Conservation (phyloP, 2,797 vertebrate genomes). For the Aselliscus stoliczkanus region DNA sequence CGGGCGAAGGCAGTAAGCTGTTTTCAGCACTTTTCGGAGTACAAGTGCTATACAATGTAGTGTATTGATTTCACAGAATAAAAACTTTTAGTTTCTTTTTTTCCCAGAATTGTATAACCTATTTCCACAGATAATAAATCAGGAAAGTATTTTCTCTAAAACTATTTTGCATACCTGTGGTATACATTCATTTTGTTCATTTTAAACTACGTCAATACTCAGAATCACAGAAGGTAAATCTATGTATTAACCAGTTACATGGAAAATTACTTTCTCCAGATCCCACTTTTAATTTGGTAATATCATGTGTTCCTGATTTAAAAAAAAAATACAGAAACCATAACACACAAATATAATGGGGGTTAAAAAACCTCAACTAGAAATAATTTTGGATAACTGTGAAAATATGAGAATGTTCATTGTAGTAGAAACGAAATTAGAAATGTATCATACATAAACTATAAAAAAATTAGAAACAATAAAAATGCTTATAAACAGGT, state of each 20-base stretch:
- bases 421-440: background rate
- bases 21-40: conserved; percentile 75
- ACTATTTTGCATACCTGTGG: conserved; percentile 70
- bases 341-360: background rate
- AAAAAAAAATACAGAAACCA: background rate
- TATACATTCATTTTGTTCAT: conserved; percentile 71
- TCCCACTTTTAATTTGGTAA: conserved; percentile 61
- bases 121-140: conserved; percentile 80
- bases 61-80: conserved; percentile 75
- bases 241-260: conserved; percentile 63
- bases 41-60: conserved; percentile 70
- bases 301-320: conserved; percentile 59
- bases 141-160: conserved; percentile 71
- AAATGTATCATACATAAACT: background rate
- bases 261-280: conserved; percentile 68
- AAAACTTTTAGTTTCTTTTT: conserved; percentile 68
- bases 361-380: background rate
- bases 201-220: conserved; percentile 62
- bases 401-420: background rate
- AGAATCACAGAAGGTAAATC: conserved; percentile 70
- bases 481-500: background rate
- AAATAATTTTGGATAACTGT: background rate
- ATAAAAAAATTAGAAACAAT: background rate
- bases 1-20: conserved; percentile 70
- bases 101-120: conserved; percentile 69